Evolutionary conservation across 2,113 vertebrate genomes (phyloP).

Genomic region (Geococcyx californianus): DNA sequence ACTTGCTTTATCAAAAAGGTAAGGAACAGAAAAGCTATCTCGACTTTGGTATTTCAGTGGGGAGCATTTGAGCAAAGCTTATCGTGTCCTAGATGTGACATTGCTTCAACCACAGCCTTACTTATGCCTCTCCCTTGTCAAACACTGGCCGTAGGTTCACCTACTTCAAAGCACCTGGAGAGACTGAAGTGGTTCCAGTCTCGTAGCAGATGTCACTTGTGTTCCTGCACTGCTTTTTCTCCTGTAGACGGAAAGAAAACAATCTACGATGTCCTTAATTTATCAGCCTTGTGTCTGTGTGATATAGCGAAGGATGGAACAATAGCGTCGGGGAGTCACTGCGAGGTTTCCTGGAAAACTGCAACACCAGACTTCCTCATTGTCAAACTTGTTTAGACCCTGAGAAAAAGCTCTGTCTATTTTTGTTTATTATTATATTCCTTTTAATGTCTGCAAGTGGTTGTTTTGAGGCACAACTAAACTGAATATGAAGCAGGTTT

Average conservation of each 20-base stretch:
- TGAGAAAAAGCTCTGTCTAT: background rate
- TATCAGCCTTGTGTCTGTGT: background rate
- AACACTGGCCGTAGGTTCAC: background rate
- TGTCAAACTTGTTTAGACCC: background rate
- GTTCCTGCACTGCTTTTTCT: slow-evolving; percentile 4
- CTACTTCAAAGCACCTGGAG: background rate
- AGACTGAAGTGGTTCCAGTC: background rate
- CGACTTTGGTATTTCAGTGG: background rate
- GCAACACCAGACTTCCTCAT: background rate
- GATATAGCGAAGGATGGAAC: background rate
- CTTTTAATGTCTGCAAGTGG: background rate
- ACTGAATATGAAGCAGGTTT: background rate
- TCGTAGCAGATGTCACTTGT: background rate
- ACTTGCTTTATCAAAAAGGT: background rate
- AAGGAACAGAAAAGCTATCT: background rate
- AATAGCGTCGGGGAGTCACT: background rate
- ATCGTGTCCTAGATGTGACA: background rate
- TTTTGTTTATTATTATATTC: background rate
- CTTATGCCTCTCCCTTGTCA: background rate
- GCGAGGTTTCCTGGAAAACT: background rate
- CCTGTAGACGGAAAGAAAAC: background rate
- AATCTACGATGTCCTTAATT: background rate
- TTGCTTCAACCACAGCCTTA: background rate
- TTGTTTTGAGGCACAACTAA: background rate
- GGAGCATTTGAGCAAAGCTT: background rate